Evolutionary conservation across 1,140 invertebrate species (phyloP), one percentile per base, ranked within the genome.

Genomic region (Pogonomyrmex californicus): DNA sequence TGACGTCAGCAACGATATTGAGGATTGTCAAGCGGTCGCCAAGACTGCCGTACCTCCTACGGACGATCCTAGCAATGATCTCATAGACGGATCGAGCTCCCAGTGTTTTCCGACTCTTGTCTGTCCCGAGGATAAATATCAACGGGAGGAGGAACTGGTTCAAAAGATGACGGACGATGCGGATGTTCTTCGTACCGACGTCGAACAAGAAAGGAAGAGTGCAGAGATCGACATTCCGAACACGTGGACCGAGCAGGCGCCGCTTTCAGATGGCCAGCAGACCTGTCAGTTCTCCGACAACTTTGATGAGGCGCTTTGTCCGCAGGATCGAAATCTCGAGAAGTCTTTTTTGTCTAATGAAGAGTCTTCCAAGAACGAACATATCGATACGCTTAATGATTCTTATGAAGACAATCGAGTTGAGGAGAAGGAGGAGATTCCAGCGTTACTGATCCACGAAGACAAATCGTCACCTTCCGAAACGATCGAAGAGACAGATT

Each of bases 261-360:
- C 10, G 6, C 36, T 56, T 2, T 1, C 14, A 1, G 73, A 85
- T 0, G 14, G 33, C 9, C 68, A 68, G 9, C 88, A 90, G 79
- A 23, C 77, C 5, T 85, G 66, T 44, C 91, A 91, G 58, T 89
- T 90, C 9, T 88, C 85, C 3, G 90, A 92, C 23, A 89, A 91
- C 56, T 90, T 89, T 10, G 85, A 91, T 5, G 78, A 85, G 12
- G 9, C 38, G 0, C n/a, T 51, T 14, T 47, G 23, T 14, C n/a
- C 68, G 4, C 41, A 56, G 30, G 23, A 54, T 23, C 17, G 1
- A 66, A 41, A 0, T 33, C 7, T 9, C 1, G 14, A 49, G 41
- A 49, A 47, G 7, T 23, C 1, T 17, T 3, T 6, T 36, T 23
- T 1, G 49, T 33, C n/a, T 12, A 58, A n/a, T 9, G 47, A 85